Evolutionary conservation across 2,797 vertebrate genomes (phyloP), one percentile per base, ranked within the genome.

Genomic region (Delichon dasypus): DNA sequence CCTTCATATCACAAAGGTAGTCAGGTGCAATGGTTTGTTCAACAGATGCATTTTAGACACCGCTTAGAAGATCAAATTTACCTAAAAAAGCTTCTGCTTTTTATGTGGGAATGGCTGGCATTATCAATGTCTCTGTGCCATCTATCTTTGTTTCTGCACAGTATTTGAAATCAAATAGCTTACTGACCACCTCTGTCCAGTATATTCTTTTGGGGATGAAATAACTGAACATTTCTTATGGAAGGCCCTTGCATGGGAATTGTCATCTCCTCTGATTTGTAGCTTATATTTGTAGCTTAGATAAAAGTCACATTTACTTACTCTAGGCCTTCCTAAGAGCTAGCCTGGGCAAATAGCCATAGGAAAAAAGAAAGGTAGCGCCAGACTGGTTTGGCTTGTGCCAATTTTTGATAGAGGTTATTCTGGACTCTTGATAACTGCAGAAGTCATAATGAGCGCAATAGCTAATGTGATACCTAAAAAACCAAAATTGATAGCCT

Each of bases 281-380:
- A 89, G 40, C 60, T 94, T 72, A 88, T 68, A 92, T 73, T 65
- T 90, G 50, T 76, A 61, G 61, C 57, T 85, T 67, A 77, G 47
- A 44, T 82, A 90, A 82, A 93, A 95, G 78, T 72, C 72, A 75
- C 18, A 30, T 66, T 92, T 89, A 72, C n/a, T 86, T 78, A 75
- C 11, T 89, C 21, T 44, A 68, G 44, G 20, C 66, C 88, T 88
- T 79, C 55, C 66, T 72, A 84, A 40, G 26, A 66, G 19, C 23
- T 61, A 88, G 20, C 16, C 73, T 88, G 72, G 72, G 67, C n/a
- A 75, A 85, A 70, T 10, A 81, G 47, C 47, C 84, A 73, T 14
- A 65, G 54, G 54, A 71, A 82, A 18, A 70, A 85, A 72, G 61
- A 67, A 70, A 86, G 40, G 74, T 10, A 66, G 29, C 60, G 75